Conservation (phyloP, 2,888 invertebrate species). For the Xylota sylvarum region DNA sequence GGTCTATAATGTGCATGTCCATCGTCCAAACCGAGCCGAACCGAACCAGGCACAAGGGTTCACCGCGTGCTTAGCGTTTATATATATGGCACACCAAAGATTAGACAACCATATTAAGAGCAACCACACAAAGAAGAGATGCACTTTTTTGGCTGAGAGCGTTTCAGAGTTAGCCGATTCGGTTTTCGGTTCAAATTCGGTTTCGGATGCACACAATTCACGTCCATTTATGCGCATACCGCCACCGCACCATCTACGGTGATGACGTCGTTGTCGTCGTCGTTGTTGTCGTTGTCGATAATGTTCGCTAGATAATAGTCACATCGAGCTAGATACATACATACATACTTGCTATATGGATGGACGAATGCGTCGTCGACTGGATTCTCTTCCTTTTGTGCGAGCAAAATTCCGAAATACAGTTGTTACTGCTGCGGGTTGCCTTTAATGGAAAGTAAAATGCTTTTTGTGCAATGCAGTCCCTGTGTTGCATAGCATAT, state of each 20-base stretch:
- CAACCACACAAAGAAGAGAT: conserved; percentile 56
- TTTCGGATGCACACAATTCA: conserved; percentile 59
- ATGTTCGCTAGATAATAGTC: conserved; percentile 59
- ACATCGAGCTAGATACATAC: conserved; percentile 58
- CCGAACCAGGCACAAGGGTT: conserved; percentile 46
- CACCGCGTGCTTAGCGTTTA: conserved; percentile 18
- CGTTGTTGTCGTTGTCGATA: conserved; percentile 42
- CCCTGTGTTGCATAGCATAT: conserved; percentile 14
- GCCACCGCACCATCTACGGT: conserved; percentile 72
- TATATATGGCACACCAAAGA: conserved; percentile 54
- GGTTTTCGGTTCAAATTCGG: conserved; percentile 55
- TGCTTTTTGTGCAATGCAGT: conserved; percentile 61
- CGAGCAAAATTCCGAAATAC: conserved; percentile 71
- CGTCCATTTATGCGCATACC: conserved; percentile 65
- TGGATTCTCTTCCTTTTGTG: conserved; percentile 64
- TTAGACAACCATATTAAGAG: conserved; percentile 77
- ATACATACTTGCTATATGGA: too few species aligned
- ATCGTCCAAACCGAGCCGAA: conserved; percentile 20
- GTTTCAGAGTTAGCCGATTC: conserved; percentile 55
- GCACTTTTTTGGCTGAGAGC: conserved; percentile 72
- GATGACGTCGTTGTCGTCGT: conserved; percentile 58
- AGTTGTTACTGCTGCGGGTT: conserved; percentile 68
- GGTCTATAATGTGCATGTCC: conserved; percentile 74
- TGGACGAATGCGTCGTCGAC: neutral
- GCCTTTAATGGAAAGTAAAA: conserved; percentile 73